Conservation (phyloP, 2,797 vertebrate species). For the Trichosurus vulpecula region DNA sequence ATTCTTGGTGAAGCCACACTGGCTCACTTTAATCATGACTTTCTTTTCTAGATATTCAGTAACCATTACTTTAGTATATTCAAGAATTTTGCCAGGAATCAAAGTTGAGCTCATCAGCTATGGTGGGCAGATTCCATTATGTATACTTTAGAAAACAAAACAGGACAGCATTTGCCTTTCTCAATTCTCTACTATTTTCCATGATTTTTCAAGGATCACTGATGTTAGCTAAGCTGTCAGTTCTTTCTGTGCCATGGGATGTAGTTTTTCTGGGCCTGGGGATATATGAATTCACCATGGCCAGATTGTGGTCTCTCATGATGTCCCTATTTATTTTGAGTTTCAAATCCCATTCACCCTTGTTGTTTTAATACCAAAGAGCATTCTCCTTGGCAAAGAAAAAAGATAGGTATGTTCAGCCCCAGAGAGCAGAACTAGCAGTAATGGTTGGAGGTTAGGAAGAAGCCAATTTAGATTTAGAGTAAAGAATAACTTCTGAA, state of each 20-base stretch:
- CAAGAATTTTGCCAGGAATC: background rate
- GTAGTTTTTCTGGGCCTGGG: background rate
- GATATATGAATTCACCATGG: background rate
- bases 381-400: background rate
- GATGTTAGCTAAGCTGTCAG: background rate
- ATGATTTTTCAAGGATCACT: background rate
- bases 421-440: background rate
- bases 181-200: background rate
- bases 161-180: background rate
- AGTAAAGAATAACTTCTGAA: background rate
- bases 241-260: background rate
- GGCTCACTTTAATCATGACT: background rate
- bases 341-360: background rate
- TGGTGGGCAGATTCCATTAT: background rate
- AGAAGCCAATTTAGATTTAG: background rate
- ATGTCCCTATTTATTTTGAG: background rate
- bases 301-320: background rate
- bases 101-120: background rate
- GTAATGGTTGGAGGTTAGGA: background rate
- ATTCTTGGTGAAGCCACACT: background rate
- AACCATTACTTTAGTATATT: background rate
- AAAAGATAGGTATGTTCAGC: background rate
- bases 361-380: background rate
- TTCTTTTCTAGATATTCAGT: background rate
- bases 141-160: background rate